Percentiles rank a stretch among this genome's conserved stretches.
Evolutionary conservation across 2,888 invertebrate genomes (phyloP).

Genomic region (Diloba caeruleocephala): DNA sequence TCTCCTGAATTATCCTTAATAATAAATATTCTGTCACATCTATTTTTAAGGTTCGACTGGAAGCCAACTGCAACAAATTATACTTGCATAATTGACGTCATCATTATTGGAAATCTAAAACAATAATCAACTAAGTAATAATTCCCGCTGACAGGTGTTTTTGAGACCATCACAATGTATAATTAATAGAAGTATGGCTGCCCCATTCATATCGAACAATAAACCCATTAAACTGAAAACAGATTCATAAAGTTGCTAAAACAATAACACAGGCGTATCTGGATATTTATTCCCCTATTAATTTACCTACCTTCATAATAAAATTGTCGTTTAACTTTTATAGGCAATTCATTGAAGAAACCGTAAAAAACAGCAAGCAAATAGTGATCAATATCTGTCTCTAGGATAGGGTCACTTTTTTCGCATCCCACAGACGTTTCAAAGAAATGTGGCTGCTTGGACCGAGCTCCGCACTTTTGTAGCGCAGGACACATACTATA

Average conservation of each 20-base stretch:
- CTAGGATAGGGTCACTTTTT: too few relatives aligned
- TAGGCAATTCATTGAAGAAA: constrained; percentile 62
- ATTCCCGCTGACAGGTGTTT: constrained; percentile 8
- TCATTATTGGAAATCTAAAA: too few relatives aligned
- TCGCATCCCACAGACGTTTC: too few relatives aligned
- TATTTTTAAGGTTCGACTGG: too few relatives aligned
- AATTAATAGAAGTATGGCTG: background rate
- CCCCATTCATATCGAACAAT: constrained; percentile 5
- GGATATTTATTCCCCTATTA: constrained; percentile 42
- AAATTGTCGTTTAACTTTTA: constrained; percentile 66
- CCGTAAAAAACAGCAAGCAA: constrained; percentile 61
- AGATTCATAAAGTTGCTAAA: background rate
- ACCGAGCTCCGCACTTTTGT: too few relatives aligned
- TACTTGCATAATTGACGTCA: too few relatives aligned
- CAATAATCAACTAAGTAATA: background rate
- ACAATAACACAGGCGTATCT: too few relatives aligned
- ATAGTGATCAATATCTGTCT: constrained; percentile 25
- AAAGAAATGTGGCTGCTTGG: too few relatives aligned
- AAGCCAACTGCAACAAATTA: too few relatives aligned
- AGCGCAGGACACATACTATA: too few relatives aligned
- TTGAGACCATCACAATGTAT: background rate
- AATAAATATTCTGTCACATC: too few relatives aligned
- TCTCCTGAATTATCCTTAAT: too few relatives aligned
- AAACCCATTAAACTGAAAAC: constrained; percentile 6
- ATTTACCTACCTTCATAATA: constrained; percentile 53